Percentiles rank a stretch among this genome's conserved stretches.
Evolutionary conservation across 2,888 invertebrate species (phyloP).

Genomic region (Apomyelois bistriatella): DNA sequence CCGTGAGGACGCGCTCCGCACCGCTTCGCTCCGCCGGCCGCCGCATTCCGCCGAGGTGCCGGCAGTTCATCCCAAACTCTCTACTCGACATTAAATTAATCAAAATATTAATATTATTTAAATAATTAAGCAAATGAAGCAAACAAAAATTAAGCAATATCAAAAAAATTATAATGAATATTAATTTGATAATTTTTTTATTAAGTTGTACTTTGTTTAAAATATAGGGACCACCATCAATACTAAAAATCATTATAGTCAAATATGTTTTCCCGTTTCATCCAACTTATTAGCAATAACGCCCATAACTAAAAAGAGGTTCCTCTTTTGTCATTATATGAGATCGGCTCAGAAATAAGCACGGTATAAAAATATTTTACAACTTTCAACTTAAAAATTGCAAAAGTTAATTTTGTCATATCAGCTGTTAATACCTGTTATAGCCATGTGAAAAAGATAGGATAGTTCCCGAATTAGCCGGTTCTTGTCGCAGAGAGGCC

Average conservation of each 20-base stretch:
- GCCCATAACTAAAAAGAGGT: too few species aligned
- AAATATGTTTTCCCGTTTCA: too few species aligned
- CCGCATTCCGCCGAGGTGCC: conserved; percentile 23
- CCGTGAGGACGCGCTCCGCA: conserved; percentile 49
- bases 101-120: conserved; percentile 29
- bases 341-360: too few species aligned
- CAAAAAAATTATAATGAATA: too few species aligned
- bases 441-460: conserved; percentile 90
- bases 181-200: too few species aligned
- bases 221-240: too few species aligned
- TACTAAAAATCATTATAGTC: too few species aligned
- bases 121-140: neutral
- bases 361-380: too few species aligned
- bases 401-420: neutral
- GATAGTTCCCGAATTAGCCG: conserved; percentile 90
- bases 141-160: neutral
- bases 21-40: conserved; percentile 25
- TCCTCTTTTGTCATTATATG: too few species aligned
- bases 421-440: conserved; percentile 78
- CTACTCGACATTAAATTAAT: conserved; percentile 54
- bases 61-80: conserved; percentile 43
- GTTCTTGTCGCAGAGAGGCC: conserved; percentile 88
- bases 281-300: too few species aligned
- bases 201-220: too few species aligned
- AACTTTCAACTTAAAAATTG: neutral